phyloP scores from a whole-genome alignment of 1,140 invertebrate species.

The Trachymyrmex septentrionalis region DNA sequence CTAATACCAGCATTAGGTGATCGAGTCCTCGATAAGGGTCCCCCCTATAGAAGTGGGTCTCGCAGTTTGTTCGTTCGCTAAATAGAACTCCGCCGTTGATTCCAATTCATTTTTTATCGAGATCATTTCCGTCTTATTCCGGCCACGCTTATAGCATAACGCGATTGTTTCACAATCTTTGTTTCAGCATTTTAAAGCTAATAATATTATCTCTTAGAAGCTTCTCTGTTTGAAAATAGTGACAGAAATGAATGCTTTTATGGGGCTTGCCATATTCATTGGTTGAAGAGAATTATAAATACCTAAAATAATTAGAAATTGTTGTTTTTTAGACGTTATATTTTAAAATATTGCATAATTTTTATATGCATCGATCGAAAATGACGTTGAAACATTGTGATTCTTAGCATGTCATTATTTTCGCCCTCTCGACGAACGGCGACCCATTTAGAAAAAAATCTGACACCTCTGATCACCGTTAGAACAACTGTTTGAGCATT shows the following conservation, averaged over 20 bases:
- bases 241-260: not conserved
- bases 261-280: not conserved
- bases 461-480: conserved; percentile 59
- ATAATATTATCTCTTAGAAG: not conserved
- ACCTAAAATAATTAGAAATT: not conserved
- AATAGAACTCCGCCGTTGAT: conserved; percentile 67
- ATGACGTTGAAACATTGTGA: conserved; percentile 5
- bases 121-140: conserved; percentile 68
- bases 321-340: not conserved
- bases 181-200: conserved; percentile 24
- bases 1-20: conserved; percentile 75
- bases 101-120: conserved; percentile 69
- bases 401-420: not conserved
- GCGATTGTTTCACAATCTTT: conserved; percentile 59
- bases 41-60: conserved; percentile 45
- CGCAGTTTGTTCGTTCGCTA: conserved; percentile 64
- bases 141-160: conserved; percentile 48
- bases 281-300: not conserved
- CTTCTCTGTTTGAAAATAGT: not conserved
- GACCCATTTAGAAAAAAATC: conserved; percentile 50
- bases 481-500: conserved; percentile 45
- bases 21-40: conserved; percentile 69
- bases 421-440: conserved; percentile 22
- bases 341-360: not conserved
- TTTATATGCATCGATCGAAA: not conserved